Base-by-base conservation (phyloP, 2,113 vertebrate species). In the Anguilla japonica region DNA sequence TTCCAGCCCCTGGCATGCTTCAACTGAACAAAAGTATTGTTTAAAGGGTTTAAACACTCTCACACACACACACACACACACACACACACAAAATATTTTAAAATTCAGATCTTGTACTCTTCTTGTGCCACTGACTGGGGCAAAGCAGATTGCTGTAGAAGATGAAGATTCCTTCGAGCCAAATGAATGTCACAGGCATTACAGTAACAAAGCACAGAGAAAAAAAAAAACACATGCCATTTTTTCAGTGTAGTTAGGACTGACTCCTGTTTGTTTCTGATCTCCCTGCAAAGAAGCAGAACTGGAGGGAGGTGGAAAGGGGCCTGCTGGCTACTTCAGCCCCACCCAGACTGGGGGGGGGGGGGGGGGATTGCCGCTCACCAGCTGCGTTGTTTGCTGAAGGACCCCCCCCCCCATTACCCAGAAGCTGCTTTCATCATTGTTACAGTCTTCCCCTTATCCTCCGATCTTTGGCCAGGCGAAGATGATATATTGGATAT, bases 301-400 rank as follows among this genome's bases (percentile, higher is more conserved):
- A 43, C 7, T 43, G 43, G 43, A 43, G 43, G 43, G 43, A 43
- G 7, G 43, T 43, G 43, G 43, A 7, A 43, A 43, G 43, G 43
- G 43, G 2, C 56, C 56, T 57, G 18, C 7, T 57, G 56, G 56
- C 14, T 16, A 57, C 56, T 57, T 0, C 15, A 57, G 56, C 13
- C 14, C 18, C 56, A 57, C 7, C 56, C 13, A 13, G 13, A 16
- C 15, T 57, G 56, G 2, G 7, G 14, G 15, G n/a, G n/a, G n/a
- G n/a, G n/a, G n/a, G 34, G 29, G 18, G n/a, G 41, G 60, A 43
- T 84, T 79, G 79, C 84, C 84, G 86, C 81, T 75, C 81, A 29
- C 57, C 87, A 86, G 87, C 87, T 91, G 90, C 34, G 34, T 34
- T 88, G 85, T 88, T 91, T 89, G 79, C 71, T 82, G 13, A 86